Evolutionary conservation across 2,797 vertebrate species (phyloP).

Genomic region (Gymnoscopelus microlampas): DNA sequence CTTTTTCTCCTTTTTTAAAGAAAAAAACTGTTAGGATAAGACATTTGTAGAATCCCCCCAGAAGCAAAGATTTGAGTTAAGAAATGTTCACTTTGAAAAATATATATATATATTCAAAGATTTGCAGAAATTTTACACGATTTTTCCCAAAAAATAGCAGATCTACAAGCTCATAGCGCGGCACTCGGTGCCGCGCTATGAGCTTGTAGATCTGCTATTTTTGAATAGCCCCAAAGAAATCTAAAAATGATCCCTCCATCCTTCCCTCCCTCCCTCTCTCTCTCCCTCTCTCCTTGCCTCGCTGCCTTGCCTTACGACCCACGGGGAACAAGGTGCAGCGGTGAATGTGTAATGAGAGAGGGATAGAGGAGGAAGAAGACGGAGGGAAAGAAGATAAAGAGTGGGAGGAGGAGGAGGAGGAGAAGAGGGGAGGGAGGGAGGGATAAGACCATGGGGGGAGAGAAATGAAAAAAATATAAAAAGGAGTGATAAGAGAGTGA

Average conservation of each 20-base stretch:
- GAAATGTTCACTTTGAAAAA: too few relatives aligned
- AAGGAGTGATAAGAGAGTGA: conserved; percentile 40
- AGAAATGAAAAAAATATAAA: conserved; percentile 3
- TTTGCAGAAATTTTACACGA: too few relatives aligned
- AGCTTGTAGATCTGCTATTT: too few relatives aligned
- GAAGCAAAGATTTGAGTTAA: too few relatives aligned
- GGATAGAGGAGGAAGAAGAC: conserved; percentile 21
- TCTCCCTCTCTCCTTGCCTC: conserved; percentile 63
- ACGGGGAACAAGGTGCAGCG: conserved; percentile 84
- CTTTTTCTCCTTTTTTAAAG: conserved; percentile 9
- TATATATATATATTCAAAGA: too few relatives aligned
- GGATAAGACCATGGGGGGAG: conserved; percentile 34
- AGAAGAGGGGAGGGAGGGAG: conserved; percentile 34
- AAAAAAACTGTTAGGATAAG: neutral
- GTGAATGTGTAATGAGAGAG: conserved; percentile 85
- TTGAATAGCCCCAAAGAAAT: too few relatives aligned
- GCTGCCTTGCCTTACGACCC: conserved; percentile 83
- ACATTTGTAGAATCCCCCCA: too few relatives aligned
- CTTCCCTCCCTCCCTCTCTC: conserved; percentile 29
- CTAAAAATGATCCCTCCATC: neutral
- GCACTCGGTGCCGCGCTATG: too few relatives aligned
- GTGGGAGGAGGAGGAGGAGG: conserved; percentile 17
- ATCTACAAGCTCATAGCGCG: too few relatives aligned
- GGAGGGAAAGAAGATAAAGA: conserved; percentile 48
- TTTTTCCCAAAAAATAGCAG: too few relatives aligned